Base-by-base conservation (phyloP, 2,797 vertebrate genomes). In the Denticeps clupeoides region DNA sequence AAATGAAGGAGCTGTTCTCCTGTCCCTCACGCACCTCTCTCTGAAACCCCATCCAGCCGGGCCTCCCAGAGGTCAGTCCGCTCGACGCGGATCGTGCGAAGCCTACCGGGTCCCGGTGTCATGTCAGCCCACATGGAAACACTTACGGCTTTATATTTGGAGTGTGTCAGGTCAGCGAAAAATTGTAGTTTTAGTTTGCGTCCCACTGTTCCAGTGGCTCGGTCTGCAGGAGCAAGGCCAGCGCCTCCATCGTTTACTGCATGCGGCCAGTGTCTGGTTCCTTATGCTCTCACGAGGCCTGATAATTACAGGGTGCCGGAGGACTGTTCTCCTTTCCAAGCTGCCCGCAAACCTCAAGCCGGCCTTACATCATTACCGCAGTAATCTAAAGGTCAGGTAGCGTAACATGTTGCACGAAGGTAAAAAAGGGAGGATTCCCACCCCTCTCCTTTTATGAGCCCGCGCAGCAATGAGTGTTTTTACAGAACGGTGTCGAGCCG, bases 311-410 rank as follows among this genome's bases (percentile, higher is more conserved):
- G 6, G 40, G 16, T 43, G 37, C 27, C 28, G 2, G 7, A 23
- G 43, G 7, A 22, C 5, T 10, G 7, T 21, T 23, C 29, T 32
- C 24, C 12, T 49, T 57, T 58, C 49, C 35, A 35, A n/a, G n/a
- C n/a, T n/a, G n/a, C n/a, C n/a, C n/a, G n/a, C n/a, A n/a, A n/a
- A n/a, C n/a, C n/a, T n/a, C n/a, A 50, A 55, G 35, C 43, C 28
- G 23, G 41, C 21, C 15, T 55, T 28, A 44, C 54, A 55, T 0
- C 1, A 56, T 51, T 61, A 59, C 46, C 18, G 41, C 48, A 37
- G 38, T 68, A 55, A 63, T 68, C 51, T 63, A 63, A 26, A 70
- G 76, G 78, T 77, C 61, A 62, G 67, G 52, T 45, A 19, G 45
- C 18, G 42, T 44, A 38, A 21, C 43, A 45, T 19, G 45, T 10